These are phyloP conservation scores for Mustelus asterias DNA, from an alignment of 2,113 vertebrate species.

Conservation along the genomic window DNA sequence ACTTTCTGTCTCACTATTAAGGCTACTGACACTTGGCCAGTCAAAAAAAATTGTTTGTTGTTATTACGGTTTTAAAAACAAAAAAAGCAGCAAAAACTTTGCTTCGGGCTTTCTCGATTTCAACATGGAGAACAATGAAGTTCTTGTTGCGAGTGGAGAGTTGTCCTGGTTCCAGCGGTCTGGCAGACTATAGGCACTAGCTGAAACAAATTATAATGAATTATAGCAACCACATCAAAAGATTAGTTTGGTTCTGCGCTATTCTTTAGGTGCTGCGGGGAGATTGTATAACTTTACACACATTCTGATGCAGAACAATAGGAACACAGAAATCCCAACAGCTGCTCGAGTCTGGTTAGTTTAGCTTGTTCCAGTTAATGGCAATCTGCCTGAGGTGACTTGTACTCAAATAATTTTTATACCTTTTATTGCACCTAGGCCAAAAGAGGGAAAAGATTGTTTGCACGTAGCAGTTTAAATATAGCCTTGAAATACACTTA, in stretches of 20 bases:
- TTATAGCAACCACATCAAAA: constrained; percentile 35
- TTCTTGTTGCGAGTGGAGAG: constrained; percentile 8
- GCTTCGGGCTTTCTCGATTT: constrained; percentile 5
- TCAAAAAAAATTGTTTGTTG: neutral
- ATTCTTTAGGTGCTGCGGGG: constrained; percentile 26
- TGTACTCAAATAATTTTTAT: neutral
- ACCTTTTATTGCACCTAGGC: constrained; percentile 10
- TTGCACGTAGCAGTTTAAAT: neutral
- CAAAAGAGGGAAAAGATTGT: neutral
- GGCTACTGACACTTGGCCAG: neutral
- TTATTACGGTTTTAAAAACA: constrained; percentile 11
- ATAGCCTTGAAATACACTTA: neutral
- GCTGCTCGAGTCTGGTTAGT: neutral
- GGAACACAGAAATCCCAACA: constrained; percentile 22
- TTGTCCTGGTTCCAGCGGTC: constrained; percentile 6
- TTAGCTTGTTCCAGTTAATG: neutral
- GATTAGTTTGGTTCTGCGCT: constrained; percentile 10
- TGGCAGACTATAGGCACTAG: constrained; percentile 24
- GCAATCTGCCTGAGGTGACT: constrained; percentile 14
- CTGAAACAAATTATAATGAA: constrained; percentile 36
- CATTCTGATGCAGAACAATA: constrained; percentile 22
- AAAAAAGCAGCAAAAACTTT: constrained; percentile 12
- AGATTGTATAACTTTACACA: constrained; percentile 34
- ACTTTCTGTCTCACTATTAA: neutral
- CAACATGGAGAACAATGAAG: constrained; percentile 29